These are phyloP conservation scores for Agonum fuliginosum DNA, from an alignment of 2,888 invertebrate genomes.

Conservation along the genomic window DNA sequence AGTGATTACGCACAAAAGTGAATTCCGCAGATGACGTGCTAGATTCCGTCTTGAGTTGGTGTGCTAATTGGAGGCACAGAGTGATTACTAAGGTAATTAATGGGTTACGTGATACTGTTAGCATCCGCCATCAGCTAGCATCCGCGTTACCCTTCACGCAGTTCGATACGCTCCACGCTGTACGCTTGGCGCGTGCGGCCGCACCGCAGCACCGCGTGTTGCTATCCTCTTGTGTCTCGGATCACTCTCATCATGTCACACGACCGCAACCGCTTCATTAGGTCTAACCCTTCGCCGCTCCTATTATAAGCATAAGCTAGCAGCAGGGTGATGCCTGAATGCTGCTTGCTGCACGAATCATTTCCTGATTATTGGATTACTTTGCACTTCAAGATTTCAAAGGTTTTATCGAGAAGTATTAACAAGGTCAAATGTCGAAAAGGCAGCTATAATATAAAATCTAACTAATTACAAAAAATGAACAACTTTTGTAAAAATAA, in stretches of 20 bases:
- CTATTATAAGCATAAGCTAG: constrained; percentile 1
- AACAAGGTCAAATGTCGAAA: too few relatives aligned
- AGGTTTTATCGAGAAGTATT: too few relatives aligned
- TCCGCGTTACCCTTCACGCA: constrained; percentile 41
- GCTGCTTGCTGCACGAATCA: not conserved
- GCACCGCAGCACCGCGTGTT: not conserved
- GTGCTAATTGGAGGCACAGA: constrained; percentile 68
- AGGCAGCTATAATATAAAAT: too few relatives aligned
- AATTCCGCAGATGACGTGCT: not conserved
- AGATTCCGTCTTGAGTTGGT: constrained; percentile 58
- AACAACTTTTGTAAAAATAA: too few relatives aligned
- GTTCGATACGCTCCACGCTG: constrained; percentile 63
- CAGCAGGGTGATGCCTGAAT: not conserved
- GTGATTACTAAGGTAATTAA: constrained; percentile 70
- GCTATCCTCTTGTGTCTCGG: not conserved
- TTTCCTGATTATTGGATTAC: constrained; percentile 4
- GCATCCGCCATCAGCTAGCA: constrained; percentile 58
- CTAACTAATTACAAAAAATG: too few relatives aligned
- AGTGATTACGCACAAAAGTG: not conserved
- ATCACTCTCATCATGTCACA: constrained; percentile 22
- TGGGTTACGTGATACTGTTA: constrained; percentile 68
- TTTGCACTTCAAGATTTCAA: constrained; percentile 7
- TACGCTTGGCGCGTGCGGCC: not conserved
- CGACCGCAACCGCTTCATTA: constrained; percentile 37
- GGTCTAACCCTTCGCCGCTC: constrained; percentile 33